These are phyloP conservation scores for Ellobius talpinus DNA, from an alignment of 2,113 vertebrate genomes.

Conservation along the genomic window DNA sequence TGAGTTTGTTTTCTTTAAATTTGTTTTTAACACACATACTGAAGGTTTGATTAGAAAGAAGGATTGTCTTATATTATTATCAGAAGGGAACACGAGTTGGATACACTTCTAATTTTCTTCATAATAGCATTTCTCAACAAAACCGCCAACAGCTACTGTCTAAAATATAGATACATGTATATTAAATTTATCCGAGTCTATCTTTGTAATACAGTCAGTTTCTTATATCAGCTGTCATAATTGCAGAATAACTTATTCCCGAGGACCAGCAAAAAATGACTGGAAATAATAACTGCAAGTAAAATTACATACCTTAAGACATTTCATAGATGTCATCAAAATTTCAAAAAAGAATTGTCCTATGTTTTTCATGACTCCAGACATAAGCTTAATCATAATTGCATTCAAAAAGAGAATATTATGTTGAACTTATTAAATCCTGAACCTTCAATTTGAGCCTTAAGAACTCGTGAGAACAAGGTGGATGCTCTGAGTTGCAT, in stretches of 20 bases:
- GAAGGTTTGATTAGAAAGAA: neutral
- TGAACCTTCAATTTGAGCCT: neutral
- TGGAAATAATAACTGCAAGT: conserved; percentile 3
- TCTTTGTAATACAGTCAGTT: conserved; percentile 69
- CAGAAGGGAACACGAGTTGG: neutral
- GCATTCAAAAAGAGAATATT: neutral
- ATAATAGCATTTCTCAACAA: conserved; percentile 54
- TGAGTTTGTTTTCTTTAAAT: neutral
- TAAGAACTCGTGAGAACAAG: neutral
- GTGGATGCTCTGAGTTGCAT: neutral
- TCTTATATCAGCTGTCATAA: conserved; percentile 77
- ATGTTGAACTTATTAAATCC: neutral
- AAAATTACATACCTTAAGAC: conserved; percentile 16
- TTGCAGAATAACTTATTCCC: conserved; percentile 66
- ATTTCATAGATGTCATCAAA: conserved; percentile 3
- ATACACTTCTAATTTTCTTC: neutral
- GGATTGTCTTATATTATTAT: neutral
- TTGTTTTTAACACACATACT: neutral
- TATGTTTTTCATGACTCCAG: neutral
- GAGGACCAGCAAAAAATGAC: conserved; percentile 61
- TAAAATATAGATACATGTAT: conserved; percentile 60
- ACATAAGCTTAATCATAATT: neutral
- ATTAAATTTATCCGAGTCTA: conserved; percentile 77
- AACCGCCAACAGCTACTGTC: conserved; percentile 62
- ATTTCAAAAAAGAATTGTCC: neutral